Conservation (phyloP, 2,888 invertebrate genomes). For the Hirtodrosophila trivittata region DNA sequence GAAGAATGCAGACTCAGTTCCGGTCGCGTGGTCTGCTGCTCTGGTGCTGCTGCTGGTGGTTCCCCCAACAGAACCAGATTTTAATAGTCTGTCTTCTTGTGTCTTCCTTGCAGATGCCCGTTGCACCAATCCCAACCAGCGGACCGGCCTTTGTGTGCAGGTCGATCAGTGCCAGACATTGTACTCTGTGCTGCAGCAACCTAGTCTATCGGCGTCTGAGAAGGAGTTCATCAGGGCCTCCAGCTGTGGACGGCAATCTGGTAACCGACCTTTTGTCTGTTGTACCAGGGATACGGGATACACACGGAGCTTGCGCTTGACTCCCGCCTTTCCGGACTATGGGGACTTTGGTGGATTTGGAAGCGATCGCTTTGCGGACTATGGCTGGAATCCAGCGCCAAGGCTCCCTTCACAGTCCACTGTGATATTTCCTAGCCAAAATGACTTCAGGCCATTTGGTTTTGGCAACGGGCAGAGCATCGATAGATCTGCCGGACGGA, state of each 20-base stretch:
- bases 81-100: conserved; percentile 8
- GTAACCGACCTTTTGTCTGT: conserved; percentile 78
- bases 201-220: conserved; percentile 59
- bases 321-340: conserved; percentile 41
- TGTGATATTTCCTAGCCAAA: conserved; percentile 36
- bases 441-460: conserved; percentile 34
- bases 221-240: conserved; percentile 76
- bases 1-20: too few species aligned
- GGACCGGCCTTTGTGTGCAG: conserved; percentile 76
- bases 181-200: conserved; percentile 63
- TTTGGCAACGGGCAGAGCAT: conserved; percentile 39
- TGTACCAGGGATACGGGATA: conserved; percentile 80
- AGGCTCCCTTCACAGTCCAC: conserved; percentile 9
- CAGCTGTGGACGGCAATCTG: conserved; percentile 69
- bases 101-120: conserved; percentile 80
- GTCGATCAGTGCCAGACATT: conserved; percentile 80
- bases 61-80: conserved; percentile 49
- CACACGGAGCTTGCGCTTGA: conserved; percentile 35
- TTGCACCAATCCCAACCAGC: conserved; percentile 85
- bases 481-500: neutral
- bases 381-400: conserved; percentile 41
- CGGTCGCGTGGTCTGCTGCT: too few species aligned
- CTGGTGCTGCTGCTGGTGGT: conserved; percentile 15
- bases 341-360: conserved; percentile 23
- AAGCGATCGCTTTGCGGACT: conserved; percentile 30